phyloP scores from a whole-genome alignment of 1,140 invertebrate species.

The Drosophila burlai region DNA sequence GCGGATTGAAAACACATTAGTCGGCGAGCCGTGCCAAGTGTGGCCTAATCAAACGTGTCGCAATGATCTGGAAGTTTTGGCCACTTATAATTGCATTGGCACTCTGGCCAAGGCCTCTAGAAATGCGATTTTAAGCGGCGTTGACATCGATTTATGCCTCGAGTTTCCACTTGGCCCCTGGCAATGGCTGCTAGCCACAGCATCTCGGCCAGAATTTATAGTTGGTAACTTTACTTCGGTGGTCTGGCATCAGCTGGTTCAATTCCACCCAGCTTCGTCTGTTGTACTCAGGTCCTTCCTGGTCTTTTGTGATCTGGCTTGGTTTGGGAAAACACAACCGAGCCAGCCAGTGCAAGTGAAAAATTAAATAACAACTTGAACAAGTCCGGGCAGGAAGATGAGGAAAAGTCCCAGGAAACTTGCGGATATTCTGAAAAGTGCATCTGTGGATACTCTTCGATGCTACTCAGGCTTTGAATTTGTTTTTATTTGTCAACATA shows the following conservation, averaged over 20 bases:
- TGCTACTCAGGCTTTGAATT: background rate
- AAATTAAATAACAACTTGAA: conserved; percentile 76
- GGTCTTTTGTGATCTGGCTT: background rate
- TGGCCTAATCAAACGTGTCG: conserved; percentile 62
- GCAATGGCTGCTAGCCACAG: conserved; percentile 26
- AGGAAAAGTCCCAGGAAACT: background rate
- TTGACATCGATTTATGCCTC: conserved; percentile 74
- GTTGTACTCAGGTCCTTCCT: conserved; percentile 4
- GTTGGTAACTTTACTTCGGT: conserved; percentile 43
- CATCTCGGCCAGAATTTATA: conserved; percentile 55
- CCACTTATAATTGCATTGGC: conserved; percentile 64
- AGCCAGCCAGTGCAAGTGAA: conserved; percentile 54
- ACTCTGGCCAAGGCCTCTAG: conserved; percentile 42
- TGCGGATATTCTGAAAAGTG: background rate
- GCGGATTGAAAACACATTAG: conserved; percentile 52
- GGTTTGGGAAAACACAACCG: conserved; percentile 32
- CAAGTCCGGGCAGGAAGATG: conserved; percentile 21
- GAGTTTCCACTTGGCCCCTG: conserved; percentile 50
- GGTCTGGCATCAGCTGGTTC: conserved; percentile 69
- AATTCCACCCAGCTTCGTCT: conserved; percentile 8
- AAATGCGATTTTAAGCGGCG: conserved; percentile 71
- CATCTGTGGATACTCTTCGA: background rate
- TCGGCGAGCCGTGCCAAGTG: conserved; percentile 27
- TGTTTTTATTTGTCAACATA: background rate
- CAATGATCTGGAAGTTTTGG: conserved; percentile 15